Evolutionary conservation across 2,113 vertebrate species (phyloP).

Genomic region (Gasterosteus aculeatus): DNA sequence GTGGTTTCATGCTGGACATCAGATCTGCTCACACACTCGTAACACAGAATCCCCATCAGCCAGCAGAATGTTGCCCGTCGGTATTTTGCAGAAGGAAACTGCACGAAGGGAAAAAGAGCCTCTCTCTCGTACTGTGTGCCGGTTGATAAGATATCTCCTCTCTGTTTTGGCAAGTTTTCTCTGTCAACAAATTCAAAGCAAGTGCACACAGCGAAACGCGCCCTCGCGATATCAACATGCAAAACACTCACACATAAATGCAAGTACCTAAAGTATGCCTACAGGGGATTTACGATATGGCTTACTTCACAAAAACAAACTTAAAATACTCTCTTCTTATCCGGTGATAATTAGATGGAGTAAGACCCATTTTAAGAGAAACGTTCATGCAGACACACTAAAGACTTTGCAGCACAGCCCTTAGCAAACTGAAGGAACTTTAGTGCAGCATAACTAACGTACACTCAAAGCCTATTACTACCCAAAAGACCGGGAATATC

Average conservation of each 20-base stretch:
- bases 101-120: background rate
- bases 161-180: constrained; percentile 36
- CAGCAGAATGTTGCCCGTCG: background rate
- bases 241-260: background rate
- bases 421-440: constrained; percentile 34
- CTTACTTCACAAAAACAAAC: background rate
- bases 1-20: constrained; percentile 18
- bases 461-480: constrained; percentile 33
- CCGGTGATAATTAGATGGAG: constrained; percentile 19
- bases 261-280: background rate
- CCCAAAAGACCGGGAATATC: constrained; percentile 13
- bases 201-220: constrained; percentile 16
- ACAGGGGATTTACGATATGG: background rate
- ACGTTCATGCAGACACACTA: background rate
- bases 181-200: constrained; percentile 32
- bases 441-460: constrained; percentile 9
- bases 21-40: constrained; percentile 5
- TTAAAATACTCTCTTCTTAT: background rate
- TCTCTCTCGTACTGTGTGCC: constrained; percentile 10
- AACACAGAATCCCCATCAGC: constrained; percentile 1
- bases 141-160: constrained; percentile 44
- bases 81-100: constrained; percentile 12
- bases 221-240: background rate
- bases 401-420: constrained; percentile 8
- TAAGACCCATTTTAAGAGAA: constrained; percentile 5